These are phyloP conservation scores for Drosophila obscura DNA, from an alignment of 1,140 invertebrate genomes.

Conservation along the genomic window DNA sequence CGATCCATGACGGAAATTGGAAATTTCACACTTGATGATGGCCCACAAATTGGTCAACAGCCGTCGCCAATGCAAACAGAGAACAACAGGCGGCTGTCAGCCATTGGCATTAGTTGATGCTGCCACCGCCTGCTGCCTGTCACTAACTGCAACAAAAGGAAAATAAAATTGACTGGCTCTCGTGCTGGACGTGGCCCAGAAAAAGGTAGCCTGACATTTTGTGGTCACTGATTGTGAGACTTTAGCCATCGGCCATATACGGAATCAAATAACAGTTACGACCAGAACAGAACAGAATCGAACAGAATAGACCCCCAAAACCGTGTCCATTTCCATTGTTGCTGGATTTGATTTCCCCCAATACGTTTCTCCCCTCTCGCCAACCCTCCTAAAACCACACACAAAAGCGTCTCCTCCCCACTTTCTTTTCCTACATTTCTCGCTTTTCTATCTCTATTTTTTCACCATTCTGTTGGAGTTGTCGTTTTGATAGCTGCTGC, in stretches of 20 bases:
- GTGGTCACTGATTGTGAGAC: constrained; percentile 66
- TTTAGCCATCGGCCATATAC: constrained; percentile 44
- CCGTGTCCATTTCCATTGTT: constrained; percentile 30
- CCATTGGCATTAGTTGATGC: constrained; percentile 51
- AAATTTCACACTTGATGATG: constrained; percentile 81
- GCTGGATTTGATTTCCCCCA: constrained; percentile 61
- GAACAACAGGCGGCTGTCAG: constrained; percentile 54
- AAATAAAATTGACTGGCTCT: constrained; percentile 65
- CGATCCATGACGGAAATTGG: constrained; percentile 67
- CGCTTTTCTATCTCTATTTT: background rate
- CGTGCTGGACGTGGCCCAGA: constrained; percentile 21
- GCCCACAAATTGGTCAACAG: constrained; percentile 78
- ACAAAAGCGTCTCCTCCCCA: background rate
- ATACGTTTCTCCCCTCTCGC: constrained; percentile 28
- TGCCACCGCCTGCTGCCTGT: constrained; percentile 5
- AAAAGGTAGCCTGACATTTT: constrained; percentile 72
- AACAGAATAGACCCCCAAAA: background rate
- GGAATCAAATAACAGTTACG: constrained; percentile 48
- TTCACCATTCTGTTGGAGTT: background rate
- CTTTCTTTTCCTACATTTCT: too few species aligned
- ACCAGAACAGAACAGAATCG: constrained; percentile 45
- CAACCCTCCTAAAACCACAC: constrained; percentile 1
- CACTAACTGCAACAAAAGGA: constrained; percentile 67
- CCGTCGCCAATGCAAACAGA: constrained; percentile 39
- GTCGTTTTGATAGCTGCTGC: constrained; percentile 12